Conservation (phyloP, 1,140 invertebrate genomes). For the Amyelois transitella region DNA sequence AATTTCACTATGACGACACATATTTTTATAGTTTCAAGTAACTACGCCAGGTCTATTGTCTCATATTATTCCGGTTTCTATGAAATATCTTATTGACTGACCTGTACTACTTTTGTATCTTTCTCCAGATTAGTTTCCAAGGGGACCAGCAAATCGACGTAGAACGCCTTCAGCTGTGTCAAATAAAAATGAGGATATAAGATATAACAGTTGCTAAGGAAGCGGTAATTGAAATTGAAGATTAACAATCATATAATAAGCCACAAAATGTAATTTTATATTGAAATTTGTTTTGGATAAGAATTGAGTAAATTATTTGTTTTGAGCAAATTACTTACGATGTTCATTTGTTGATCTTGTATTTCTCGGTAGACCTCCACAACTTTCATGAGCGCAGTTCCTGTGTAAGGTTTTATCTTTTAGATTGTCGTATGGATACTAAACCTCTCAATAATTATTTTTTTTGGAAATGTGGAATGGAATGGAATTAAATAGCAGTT, state of each 20-base stretch:
- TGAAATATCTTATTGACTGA: slow-evolving; percentile 63
- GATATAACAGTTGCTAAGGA: slow-evolving; percentile 7
- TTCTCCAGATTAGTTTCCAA: slow-evolving; percentile 94
- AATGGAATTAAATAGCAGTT: no score
- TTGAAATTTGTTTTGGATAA: background rate
- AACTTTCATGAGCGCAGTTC: slow-evolving; percentile 91
- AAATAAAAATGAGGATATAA: slow-evolving; percentile 44
- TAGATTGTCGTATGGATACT: no score
- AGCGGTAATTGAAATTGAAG: background rate
- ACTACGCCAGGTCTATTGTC: no score
- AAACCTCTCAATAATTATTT: no score
- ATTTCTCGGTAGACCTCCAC: slow-evolving; percentile 94
- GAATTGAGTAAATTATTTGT: background rate
- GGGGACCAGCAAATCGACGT: slow-evolving; percentile 92
- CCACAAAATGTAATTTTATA: background rate
- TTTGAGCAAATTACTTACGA: slow-evolving; percentile 79
- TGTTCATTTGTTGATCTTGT: slow-evolving; percentile 94
- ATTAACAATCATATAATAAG: background rate
- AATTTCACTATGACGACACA: no score
- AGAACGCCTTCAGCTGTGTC: slow-evolving; percentile 92
- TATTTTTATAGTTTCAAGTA: no score
- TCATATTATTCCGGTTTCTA: no score
- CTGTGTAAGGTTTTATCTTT: slow-evolving; percentile 76
- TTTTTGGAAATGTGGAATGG: no score
- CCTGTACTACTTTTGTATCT: slow-evolving; percentile 94